Evolutionary conservation across 2,113 vertebrate genomes (phyloP), one percentile per base, ranked within the genome.

Genomic region (Abramis brama): DNA sequence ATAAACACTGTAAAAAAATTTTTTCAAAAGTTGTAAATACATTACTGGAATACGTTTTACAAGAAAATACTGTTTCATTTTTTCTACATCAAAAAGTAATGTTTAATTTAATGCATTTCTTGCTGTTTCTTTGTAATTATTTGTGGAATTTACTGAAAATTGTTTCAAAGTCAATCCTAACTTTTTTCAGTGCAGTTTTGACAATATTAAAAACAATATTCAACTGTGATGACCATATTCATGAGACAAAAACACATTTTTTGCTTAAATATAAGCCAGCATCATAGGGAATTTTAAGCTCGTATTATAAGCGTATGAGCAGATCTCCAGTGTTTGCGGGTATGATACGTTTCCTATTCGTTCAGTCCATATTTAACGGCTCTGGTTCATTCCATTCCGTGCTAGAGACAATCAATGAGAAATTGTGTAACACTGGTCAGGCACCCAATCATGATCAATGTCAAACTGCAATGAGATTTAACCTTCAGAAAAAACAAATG

Each of bases 401-500:
- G 90, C 91, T 86, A 86, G 27, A 39, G 88, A 36, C 9, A 87
- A 89, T 94, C 91, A 87, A 91, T 92, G 50, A 8, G 70, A 33
- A 66, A 55, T 85, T 83, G 84, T 89, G 87, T 66, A 85, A 88
- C 15, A n/a, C 87, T 88, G 89, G 79, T 88, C 87, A 82, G 55
- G 90, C 87, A 85, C 50, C 25, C 85, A 86, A 80, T 76, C 47
- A 43, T 60, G 87, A 91, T 92, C 91, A 89, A 93, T 94, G 84
- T 30, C 57, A 79, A 55, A 81, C 43, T 57, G 7, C 52, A 59
- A 52, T 84, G 43, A 86, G 82, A 76, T 55, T 79, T 64, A 88
- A 88, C 75, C 88, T 87, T 82, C 85, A 91, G 82, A 83, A 85
- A 85, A 84, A 89, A 90, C 88, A 88, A 92, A 94, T 93, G 92